Evolutionary conservation across 1,140 invertebrate genomes (phyloP).

Genomic region (Aleiodes sp.): DNA sequence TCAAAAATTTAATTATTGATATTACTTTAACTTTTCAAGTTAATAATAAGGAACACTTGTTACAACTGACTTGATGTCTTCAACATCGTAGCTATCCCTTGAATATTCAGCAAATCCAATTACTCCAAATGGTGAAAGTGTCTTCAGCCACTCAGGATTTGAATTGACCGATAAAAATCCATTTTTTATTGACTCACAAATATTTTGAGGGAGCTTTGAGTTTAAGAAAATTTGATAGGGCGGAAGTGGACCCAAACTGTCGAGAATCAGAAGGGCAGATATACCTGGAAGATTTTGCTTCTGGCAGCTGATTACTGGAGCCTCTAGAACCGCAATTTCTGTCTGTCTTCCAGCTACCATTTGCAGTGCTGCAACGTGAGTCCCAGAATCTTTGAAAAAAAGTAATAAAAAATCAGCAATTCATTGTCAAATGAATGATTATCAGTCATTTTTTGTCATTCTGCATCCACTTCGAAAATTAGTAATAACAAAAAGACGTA

Average conservation of each 20-base stretch:
- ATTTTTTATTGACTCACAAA: conserved; percentile 55
- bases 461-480: too few species aligned
- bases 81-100: conserved; percentile 51
- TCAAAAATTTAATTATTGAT: background rate
- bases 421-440: background rate
- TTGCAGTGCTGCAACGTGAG: conserved; percentile 65
- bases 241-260: conserved; percentile 67
- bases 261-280: conserved; percentile 62
- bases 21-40: conserved; percentile 15
- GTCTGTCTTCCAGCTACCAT: conserved; percentile 68
- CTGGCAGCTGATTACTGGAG: conserved; percentile 62
- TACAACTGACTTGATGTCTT: conserved; percentile 53
- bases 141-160: conserved; percentile 47
- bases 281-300: conserved; percentile 59
- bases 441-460: too few species aligned
- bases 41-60: conserved; percentile 64
- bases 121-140: conserved; percentile 44
- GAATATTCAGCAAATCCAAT: conserved; percentile 52
- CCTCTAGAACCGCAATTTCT: conserved; percentile 67
- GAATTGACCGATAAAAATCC: conserved; percentile 55
- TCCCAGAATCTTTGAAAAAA: conserved; percentile 56
- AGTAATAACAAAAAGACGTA: too few species aligned
- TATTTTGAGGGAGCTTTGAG: conserved; percentile 49
- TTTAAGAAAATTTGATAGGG: conserved; percentile 68
- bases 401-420: background rate